Evolutionary conservation across 2,888 invertebrate genomes (phyloP).

Genomic region (Stenichneumon culpator): DNA sequence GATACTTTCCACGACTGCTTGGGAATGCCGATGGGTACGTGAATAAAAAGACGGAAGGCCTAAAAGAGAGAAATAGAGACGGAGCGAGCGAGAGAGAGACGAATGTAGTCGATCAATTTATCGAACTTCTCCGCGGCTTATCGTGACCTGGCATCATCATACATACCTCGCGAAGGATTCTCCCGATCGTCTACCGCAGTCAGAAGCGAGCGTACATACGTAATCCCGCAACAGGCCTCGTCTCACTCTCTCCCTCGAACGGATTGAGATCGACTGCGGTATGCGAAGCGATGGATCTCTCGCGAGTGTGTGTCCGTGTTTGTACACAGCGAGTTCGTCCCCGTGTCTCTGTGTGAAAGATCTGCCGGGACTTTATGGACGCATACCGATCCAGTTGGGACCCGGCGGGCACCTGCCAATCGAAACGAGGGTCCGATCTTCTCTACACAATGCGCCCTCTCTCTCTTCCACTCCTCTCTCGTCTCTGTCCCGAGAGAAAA

Average conservation of each 20-base stretch:
- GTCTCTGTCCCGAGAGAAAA: slow-evolving; percentile 19
- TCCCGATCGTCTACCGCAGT: slow-evolving; percentile 31
- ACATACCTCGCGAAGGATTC: slow-evolving; percentile 37
- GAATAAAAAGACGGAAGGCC: slow-evolving; percentile 43
- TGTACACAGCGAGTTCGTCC: neutral
- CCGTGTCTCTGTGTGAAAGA: slow-evolving; percentile 39
- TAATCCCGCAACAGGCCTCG: slow-evolving; percentile 44
- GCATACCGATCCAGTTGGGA: slow-evolving; percentile 59
- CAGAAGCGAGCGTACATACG: slow-evolving; percentile 37
- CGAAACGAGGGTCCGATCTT: slow-evolving; percentile 64
- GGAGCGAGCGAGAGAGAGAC: neutral
- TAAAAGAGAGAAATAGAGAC: slow-evolving; percentile 24
- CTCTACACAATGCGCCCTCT: slow-evolving; percentile 43
- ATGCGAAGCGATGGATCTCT: slow-evolving; percentile 54
- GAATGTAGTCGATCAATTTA: slow-evolving; percentile 45
- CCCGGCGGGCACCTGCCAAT: slow-evolving; percentile 64
- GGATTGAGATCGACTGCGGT: slow-evolving; percentile 52
- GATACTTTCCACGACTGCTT: neutral
- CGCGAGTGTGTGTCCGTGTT: slow-evolving; percentile 2
- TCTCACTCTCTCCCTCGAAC: slow-evolving; percentile 31
- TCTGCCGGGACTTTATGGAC: slow-evolving; percentile 54
- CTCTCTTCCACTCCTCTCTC: slow-evolving; percentile 39
- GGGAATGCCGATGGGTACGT: neutral
- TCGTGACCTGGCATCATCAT: slow-evolving; percentile 56
- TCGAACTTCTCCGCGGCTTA: slow-evolving; percentile 57